phyloP scores from a whole-genome alignment of 2,888 invertebrate genomes.

The Yponomeuta malinellus region DNA sequence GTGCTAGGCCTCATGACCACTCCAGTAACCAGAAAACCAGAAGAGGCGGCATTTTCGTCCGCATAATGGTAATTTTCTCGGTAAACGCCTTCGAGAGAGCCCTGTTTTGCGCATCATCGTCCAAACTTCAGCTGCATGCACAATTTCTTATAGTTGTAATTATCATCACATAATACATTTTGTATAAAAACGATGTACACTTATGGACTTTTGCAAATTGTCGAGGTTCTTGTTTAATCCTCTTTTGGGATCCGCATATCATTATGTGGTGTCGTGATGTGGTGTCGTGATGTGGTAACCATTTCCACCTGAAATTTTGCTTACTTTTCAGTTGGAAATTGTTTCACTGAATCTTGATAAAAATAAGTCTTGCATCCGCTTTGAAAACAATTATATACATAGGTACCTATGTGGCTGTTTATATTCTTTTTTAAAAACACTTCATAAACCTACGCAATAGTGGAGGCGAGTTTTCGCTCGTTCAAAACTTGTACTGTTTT shows the following conservation, averaged over 20 bases:
- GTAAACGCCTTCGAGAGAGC: constrained; percentile 34
- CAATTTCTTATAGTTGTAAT: constrained; percentile 56
- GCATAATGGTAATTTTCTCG: constrained; percentile 52
- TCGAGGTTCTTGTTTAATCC: background rate
- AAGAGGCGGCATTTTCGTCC: constrained; percentile 43
- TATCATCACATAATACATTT: constrained; percentile 38
- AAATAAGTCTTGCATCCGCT: no score
- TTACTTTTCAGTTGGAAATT: no score
- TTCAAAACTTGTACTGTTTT: no score
- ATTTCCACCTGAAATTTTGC: no score
- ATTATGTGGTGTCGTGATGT: no score
- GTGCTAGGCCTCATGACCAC: constrained; percentile 14
- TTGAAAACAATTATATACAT: no score
- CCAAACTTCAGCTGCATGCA: constrained; percentile 26
- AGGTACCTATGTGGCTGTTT: no score
- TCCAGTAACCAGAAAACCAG: constrained; percentile 35
- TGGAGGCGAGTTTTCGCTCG: no score
- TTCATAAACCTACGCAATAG: no score
- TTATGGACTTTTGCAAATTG: constrained; percentile 14
- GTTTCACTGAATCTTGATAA: no score
- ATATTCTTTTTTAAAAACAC: no score
- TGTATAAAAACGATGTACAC: constrained; percentile 27
- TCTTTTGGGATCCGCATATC: background rate
- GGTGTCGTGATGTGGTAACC: no score
- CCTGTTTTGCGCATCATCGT: constrained; percentile 42